Conservation (phyloP, 2,888 invertebrate genomes). For the Eugnorisma glareosa region DNA sequence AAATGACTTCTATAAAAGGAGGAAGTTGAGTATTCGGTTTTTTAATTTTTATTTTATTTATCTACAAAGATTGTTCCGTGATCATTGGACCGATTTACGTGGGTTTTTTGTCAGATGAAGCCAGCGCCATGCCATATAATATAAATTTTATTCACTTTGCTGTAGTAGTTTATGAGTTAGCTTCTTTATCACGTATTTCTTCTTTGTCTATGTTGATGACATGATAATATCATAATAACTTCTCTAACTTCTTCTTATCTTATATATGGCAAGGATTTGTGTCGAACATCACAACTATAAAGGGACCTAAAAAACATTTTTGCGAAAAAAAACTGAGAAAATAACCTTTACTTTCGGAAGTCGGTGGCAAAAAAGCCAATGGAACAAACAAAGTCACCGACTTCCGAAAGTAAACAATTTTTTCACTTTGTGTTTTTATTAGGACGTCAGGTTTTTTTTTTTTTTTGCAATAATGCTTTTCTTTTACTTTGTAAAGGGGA, state of each 20-base stretch:
- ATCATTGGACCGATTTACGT: neutral
- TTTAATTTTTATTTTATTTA: neutral
- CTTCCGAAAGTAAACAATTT: neutral
- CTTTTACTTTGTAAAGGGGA: neutral
- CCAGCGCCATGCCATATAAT: neutral
- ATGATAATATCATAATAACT: neutral
- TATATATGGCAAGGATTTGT: neutral
- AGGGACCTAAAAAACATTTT: neutral
- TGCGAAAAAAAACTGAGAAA: neutral
- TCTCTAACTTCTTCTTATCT: too few species aligned
- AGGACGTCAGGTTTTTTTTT: neutral
- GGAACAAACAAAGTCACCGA: neutral
- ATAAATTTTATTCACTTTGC: constrained; percentile 2
- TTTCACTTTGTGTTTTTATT: neutral
- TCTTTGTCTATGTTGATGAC: neutral
- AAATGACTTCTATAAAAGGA: neutral
- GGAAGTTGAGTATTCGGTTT: neutral
- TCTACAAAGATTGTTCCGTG: neutral
- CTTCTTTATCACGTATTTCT: neutral
- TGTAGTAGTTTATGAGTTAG: neutral
- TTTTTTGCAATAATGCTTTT: neutral
- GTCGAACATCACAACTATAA: neutral
- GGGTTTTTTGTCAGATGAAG: neutral
- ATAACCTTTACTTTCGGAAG: neutral
- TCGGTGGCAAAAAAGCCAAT: neutral